phyloP scores from a whole-genome alignment of 2,113 vertebrate genomes.

The Pelusios castaneus region DNA sequence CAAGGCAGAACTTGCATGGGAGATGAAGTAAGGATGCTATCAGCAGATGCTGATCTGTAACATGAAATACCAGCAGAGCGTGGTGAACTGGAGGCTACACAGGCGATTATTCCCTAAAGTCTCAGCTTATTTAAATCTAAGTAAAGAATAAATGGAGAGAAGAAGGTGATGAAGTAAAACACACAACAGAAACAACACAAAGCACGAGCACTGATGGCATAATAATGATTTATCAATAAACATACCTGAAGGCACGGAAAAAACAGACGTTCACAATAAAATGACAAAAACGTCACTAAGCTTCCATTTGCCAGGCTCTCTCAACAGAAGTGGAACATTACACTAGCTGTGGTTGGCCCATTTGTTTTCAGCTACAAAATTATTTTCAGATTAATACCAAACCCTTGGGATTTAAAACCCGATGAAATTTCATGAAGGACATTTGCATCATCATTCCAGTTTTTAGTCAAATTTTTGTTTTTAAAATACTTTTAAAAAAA shows the following conservation, averaged over 20 bases:
- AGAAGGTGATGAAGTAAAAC: slow-evolving; percentile 17
- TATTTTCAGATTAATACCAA: not conserved
- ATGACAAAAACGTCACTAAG: not conserved
- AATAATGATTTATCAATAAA: slow-evolving; percentile 47
- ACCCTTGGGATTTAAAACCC: not conserved
- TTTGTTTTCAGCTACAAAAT: not conserved
- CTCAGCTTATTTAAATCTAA: slow-evolving; percentile 55
- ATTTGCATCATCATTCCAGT: not conserved
- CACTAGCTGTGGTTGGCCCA: not conserved
- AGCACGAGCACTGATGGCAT: not conserved
- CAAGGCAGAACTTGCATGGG: slow-evolving; percentile 51
- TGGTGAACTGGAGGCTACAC: slow-evolving; percentile 50
- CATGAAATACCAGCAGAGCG: not conserved
- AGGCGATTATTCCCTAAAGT: slow-evolving; percentile 40
- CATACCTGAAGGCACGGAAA: slow-evolving; percentile 12
- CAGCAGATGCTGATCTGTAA: slow-evolving; percentile 31
- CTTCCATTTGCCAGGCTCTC: not conserved
- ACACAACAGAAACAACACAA: slow-evolving; percentile 23
- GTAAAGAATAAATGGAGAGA: slow-evolving; percentile 31
- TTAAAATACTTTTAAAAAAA: not conserved
- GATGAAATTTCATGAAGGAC: not conserved
- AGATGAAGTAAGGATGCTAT: slow-evolving; percentile 52
- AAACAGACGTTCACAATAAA: not conserved
- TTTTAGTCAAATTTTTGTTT: not conserved
- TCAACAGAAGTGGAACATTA: not conserved